Conservation (phyloP, 2,888 invertebrate genomes). For the Cabera pusaria region DNA sequence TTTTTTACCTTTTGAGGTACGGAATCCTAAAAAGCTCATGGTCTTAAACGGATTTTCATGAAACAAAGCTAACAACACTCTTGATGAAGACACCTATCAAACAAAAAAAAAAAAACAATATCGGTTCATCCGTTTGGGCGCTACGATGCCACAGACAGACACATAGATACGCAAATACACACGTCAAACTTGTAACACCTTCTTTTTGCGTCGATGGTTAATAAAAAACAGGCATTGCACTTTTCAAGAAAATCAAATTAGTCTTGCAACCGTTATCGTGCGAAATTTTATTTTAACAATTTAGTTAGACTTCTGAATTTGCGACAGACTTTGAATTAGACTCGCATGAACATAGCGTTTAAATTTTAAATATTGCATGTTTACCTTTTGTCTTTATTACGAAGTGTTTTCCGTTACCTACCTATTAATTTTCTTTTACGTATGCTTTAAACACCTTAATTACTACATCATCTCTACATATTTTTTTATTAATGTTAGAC, state of each 20-base stretch:
- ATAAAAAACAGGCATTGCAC: slow-evolving; percentile 2
- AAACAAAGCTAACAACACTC: too few species aligned
- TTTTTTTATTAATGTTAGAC: not conserved
- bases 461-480: not conserved
- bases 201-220: not conserved
- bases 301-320: slow-evolving; percentile 13
- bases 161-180: too few species aligned
- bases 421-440: too few species aligned
- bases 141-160: too few species aligned
- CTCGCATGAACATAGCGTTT: slow-evolving; percentile 12
- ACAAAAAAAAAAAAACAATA: too few species aligned
- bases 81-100: too few species aligned
- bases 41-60: too few species aligned
- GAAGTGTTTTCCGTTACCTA: not conserved
- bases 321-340: slow-evolving; percentile 15
- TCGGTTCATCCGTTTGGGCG: too few species aligned
- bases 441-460: too few species aligned
- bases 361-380: not conserved
- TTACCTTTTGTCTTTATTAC: not conserved
- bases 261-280: slow-evolving; percentile 5
- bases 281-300: slow-evolving; percentile 6
- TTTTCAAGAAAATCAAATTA: slow-evolving; percentile 5
- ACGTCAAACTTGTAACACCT: too few species aligned
- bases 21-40: too few species aligned
- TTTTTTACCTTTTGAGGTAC: too few species aligned